Evolutionary conservation across 2,797 vertebrate species (phyloP).

Genomic region (Petrocephalus schoutedeni): DNA sequence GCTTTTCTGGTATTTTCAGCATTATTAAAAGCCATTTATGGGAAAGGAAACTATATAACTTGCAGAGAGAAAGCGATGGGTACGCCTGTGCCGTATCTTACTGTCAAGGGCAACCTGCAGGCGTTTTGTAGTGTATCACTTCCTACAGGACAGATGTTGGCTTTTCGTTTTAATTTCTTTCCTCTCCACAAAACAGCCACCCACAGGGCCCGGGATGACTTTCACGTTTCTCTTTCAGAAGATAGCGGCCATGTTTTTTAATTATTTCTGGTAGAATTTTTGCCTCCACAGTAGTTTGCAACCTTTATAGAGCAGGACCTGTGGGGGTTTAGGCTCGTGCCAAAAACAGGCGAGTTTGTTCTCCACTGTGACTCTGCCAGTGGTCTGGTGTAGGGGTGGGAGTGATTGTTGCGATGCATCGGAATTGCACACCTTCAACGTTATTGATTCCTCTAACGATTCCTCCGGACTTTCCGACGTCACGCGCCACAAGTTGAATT

Average conservation of each 20-base stretch:
- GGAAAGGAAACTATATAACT: neutral
- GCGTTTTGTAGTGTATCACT: neutral
- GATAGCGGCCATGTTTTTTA: neutral
- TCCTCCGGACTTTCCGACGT: too few species aligned
- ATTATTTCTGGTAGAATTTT: neutral
- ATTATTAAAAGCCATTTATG: neutral
- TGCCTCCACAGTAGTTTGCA: neutral
- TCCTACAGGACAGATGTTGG: neutral
- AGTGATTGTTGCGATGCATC: too few species aligned
- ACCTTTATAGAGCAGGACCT: slow-evolving; percentile 6
- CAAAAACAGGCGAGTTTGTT: neutral
- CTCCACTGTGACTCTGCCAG: neutral
- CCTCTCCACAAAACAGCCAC: neutral
- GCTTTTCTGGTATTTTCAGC: neutral
- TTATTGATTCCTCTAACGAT: too few species aligned
- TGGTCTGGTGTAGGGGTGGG: neutral
- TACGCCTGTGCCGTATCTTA: neutral
- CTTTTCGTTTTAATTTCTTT: slow-evolving; percentile 3
- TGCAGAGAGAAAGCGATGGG: neutral
- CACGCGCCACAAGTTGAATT: too few species aligned
- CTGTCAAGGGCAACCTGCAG: neutral
- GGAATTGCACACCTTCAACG: too few species aligned
- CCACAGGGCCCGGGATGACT: neutral
- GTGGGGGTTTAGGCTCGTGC: neutral
- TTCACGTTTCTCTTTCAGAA: neutral